Base-by-base conservation (phyloP, 2,797 vertebrate genomes). In the Lacerta viridis region DNA sequence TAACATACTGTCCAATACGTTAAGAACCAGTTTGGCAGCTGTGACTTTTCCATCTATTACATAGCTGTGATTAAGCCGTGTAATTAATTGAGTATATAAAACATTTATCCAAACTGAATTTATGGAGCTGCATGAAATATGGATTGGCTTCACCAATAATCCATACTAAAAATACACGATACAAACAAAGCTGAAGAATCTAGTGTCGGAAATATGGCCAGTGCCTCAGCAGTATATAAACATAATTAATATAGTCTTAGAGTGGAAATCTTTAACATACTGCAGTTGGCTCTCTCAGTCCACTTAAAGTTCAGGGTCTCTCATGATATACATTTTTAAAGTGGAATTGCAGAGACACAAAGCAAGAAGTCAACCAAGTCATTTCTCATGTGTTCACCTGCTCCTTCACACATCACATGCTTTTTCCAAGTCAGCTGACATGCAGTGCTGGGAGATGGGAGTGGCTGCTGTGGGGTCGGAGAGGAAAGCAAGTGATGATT, bases 41-140 rank as follows among this genome's bases (percentile, higher is more conserved):
- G 88, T 88, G 95, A 93, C 93, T 94, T 91, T 64, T 93, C 88
- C 93, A 91, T 93, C 93, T 93, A 86, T 92, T 89, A 91, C 82
- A 90, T 87, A 93, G 89, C 89, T 68, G 89, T 95, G 94, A 95
- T 95, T 94, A 95, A 95, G 92, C 94, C 94, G 87, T 94, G 86
- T 91, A 91, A 94, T 96, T 95, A 95, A 92, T 90, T 93, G 92
- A 94, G 93, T 94, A 91, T 93, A 93, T 95, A 94, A 96, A 94
- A 94, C 36, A 80, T 91, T 95, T 94, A 94, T 95, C 92, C 94
- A 89, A 92, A 94, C 92, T 93, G 93, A 96, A 96, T 95, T 94
- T 95, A 94, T 90, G 93, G 93, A 92, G 85, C 94, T 3, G 0
- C 92, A 89, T 93, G 92, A 95, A 93, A 93, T 84, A 96, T 92